These are phyloP conservation scores for Telmatherina bonti DNA, from an alignment of 2,797 vertebrate genomes.

Conservation along the genomic window DNA sequence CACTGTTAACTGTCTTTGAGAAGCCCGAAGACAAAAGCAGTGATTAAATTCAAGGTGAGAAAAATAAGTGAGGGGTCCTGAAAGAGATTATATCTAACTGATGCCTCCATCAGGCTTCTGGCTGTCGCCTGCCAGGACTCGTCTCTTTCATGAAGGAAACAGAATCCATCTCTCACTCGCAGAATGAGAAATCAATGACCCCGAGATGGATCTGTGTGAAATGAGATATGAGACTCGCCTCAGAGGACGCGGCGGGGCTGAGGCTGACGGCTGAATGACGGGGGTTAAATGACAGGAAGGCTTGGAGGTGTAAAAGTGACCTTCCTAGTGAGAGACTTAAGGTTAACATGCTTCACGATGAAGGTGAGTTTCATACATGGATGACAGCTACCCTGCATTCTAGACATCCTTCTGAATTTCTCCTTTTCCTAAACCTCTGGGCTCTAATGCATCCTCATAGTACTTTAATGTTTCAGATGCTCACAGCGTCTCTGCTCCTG, in stretches of 20 bases:
- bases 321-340: conserved; percentile 11
- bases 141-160: conserved; percentile 37
- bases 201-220: conserved; percentile 65
- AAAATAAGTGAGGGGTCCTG: conserved; percentile 34
- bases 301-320: conserved; percentile 42
- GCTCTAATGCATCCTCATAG: neutral
- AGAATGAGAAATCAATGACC: conserved; percentile 71
- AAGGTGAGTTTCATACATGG: neutral
- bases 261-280: conserved; percentile 67
- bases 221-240: conserved; percentile 71
- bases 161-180: conserved; percentile 64
- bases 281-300: conserved; percentile 56
- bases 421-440: neutral
- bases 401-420: conserved; percentile 5
- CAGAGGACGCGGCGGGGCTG: conserved; percentile 29
- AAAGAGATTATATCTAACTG: conserved; percentile 47
- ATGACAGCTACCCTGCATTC: conserved; percentile 3
- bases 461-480: neutral
- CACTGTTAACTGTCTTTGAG: conserved; percentile 19
- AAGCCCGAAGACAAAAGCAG: conserved; percentile 14
- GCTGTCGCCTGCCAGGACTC: conserved; percentile 41
- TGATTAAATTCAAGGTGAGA: conserved; percentile 47
- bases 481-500: neutral
- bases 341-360: conserved; percentile 18
- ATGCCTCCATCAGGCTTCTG: conserved; percentile 45